Evolutionary conservation across 2,888 invertebrate species (phyloP).

Genomic region (Aelia acuminata): DNA sequence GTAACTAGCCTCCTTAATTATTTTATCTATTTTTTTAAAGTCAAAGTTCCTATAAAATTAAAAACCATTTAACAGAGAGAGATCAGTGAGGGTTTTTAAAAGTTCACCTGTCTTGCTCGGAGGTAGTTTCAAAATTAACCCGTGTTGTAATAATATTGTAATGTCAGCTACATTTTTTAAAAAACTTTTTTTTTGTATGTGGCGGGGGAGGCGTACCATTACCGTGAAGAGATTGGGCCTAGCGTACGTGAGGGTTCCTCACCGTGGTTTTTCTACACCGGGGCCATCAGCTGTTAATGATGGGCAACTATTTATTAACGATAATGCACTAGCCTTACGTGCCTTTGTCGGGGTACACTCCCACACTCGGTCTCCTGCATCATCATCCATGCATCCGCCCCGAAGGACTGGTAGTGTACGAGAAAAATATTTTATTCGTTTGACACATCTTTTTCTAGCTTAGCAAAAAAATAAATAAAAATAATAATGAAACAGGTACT

Average conservation of each 20-base stretch:
- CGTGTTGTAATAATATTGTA: background rate
- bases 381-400: background rate
- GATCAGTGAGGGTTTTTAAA: background rate
- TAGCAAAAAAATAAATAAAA: too few species aligned
- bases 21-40: too few species aligned
- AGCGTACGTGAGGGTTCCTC: background rate
- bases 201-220: background rate
- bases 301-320: slow-evolving; percentile 34
- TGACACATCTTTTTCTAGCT: too few species aligned
- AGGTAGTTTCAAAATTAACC: background rate
- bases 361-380: background rate
- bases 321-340: slow-evolving; percentile 17
- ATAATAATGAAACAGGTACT: too few species aligned
- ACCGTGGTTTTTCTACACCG: background rate
- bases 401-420: too few species aligned
- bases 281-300: slow-evolving; percentile 27
- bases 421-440: too few species aligned
- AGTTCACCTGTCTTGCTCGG: background rate
- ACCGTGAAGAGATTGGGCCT: background rate
- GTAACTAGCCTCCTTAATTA: background rate
- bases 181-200: background rate
- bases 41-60: too few species aligned
- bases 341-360: slow-evolving; percentile 1
- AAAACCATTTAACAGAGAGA: too few species aligned
- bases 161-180: background rate